Conservation (phyloP, 2,113 vertebrate species). For the Ibidorhyncha struthersii region DNA sequence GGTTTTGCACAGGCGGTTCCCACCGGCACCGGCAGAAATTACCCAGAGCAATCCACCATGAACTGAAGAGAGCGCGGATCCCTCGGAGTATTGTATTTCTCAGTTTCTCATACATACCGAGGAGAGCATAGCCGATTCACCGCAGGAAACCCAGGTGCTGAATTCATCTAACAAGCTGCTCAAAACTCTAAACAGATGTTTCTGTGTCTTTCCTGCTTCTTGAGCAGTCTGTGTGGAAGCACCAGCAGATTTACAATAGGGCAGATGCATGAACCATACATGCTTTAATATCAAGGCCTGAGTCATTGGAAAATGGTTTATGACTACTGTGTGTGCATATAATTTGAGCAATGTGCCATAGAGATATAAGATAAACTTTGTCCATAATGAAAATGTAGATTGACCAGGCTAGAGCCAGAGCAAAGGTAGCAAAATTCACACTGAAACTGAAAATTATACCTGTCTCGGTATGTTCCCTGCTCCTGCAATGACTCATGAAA, state of each 20-base stretch:
- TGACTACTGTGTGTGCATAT: not conserved
- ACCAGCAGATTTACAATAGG: slow-evolving; percentile 43
- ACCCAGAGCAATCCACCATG: not conserved
- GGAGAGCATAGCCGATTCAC: not conserved
- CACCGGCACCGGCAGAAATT: not conserved
- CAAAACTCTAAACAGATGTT: slow-evolving; percentile 68
- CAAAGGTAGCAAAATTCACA: not conserved
- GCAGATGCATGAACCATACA: slow-evolving; percentile 6
- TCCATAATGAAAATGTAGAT: not conserved
- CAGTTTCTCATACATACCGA: not conserved
- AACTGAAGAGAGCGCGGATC: not conserved
- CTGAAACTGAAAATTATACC: not conserved
- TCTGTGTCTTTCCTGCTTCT: slow-evolving; percentile 53
- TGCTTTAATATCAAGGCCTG: not conserved
- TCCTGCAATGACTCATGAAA: slow-evolving; percentile 30
- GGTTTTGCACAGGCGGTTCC: not conserved
- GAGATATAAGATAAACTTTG: not conserved
- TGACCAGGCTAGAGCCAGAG: not conserved
- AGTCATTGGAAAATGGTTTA: slow-evolving; percentile 5
- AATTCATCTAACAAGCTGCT: slow-evolving; percentile 63
- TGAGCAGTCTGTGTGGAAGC: slow-evolving; percentile 45
- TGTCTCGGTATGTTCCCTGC: not conserved
- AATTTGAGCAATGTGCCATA: not conserved
- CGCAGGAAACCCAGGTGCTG: slow-evolving; percentile 38
- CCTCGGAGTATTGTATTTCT: not conserved